phyloP scores from a whole-genome alignment of 1,140 invertebrate species.

The Hirudo medicinalis region DNA sequence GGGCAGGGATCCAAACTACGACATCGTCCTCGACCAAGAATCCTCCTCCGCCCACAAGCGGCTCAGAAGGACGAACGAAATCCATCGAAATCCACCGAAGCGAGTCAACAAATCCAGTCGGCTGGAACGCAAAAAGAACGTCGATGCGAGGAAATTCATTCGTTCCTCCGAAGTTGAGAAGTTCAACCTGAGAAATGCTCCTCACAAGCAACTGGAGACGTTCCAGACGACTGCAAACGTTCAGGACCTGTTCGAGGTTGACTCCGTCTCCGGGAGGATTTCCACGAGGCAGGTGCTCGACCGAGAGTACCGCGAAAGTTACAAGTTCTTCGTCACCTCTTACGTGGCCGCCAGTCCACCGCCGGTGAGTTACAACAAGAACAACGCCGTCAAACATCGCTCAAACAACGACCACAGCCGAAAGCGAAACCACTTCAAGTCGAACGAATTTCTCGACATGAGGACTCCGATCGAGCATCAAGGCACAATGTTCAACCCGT shows the following conservation, averaged over 20 bases:
- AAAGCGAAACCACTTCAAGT: background rate
- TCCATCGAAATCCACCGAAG: no score
- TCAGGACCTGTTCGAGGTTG: slow-evolving; percentile 12
- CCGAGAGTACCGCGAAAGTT: slow-evolving; percentile 16
- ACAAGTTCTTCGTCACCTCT: slow-evolving; percentile 16
- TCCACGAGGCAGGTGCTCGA: slow-evolving; percentile 19
- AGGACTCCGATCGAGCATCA: background rate
- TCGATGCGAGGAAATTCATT: background rate
- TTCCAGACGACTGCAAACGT: slow-evolving; percentile 1
- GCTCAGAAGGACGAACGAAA: no score
- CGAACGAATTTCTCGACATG: background rate
- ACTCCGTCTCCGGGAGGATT: slow-evolving; percentile 8
- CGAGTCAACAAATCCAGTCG: no score
- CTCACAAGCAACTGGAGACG: background rate
- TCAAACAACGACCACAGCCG: no score
- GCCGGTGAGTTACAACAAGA: background rate
- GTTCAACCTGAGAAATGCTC: background rate
- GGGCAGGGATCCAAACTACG: no score
- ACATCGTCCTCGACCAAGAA: no score
- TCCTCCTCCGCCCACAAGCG: no score
- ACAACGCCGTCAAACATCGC: background rate
- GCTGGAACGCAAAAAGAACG: background rate
- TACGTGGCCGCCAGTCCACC: background rate
- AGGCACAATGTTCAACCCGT: background rate
- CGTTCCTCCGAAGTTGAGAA: background rate